Conservation (phyloP, 2,113 vertebrate genomes). For the Scolopax mira region DNA sequence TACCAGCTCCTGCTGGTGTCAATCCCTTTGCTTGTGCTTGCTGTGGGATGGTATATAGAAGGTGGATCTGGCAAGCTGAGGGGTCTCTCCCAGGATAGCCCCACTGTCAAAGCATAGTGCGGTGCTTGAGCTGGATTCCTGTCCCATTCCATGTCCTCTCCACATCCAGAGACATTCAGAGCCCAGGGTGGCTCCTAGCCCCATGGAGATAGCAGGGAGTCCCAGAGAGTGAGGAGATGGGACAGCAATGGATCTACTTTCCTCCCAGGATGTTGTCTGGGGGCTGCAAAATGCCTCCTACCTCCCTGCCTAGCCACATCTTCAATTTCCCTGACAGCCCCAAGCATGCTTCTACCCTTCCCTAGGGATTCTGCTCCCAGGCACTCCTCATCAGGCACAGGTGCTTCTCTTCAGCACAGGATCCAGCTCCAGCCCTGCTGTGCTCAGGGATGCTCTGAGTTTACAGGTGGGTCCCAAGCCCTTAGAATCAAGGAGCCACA, state of each 20-base stretch:
- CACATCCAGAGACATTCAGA: not conserved
- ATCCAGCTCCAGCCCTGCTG: accelerated
- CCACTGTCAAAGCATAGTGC: not conserved
- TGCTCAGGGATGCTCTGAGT: not conserved
- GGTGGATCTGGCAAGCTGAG: not conserved
- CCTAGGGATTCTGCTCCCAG: no score
- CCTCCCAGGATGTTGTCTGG: not conserved
- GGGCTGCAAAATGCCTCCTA: not conserved
- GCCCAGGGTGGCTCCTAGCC: not conserved
- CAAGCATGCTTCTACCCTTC: not conserved
- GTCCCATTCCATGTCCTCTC: not conserved
- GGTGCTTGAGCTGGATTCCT: not conserved
- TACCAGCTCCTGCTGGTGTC: not conserved
- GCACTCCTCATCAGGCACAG: not conserved
- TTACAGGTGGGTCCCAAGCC: not conserved
- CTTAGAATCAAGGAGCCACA: not conserved
- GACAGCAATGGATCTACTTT: not conserved
- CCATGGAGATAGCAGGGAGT: not conserved
- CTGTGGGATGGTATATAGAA: not conserved
- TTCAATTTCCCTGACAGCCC: not conserved
- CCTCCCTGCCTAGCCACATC: not conserved
- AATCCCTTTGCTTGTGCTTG: not conserved
- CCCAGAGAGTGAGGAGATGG: not conserved
- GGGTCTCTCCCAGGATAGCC: not conserved
- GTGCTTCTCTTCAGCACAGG: not conserved